A percentile compares a stretch with the other conserved stretches of the same genome.
These are phyloP conservation scores for Pterostichus madidus DNA, from an alignment of 2,888 invertebrate genomes.

Conservation along the genomic window DNA sequence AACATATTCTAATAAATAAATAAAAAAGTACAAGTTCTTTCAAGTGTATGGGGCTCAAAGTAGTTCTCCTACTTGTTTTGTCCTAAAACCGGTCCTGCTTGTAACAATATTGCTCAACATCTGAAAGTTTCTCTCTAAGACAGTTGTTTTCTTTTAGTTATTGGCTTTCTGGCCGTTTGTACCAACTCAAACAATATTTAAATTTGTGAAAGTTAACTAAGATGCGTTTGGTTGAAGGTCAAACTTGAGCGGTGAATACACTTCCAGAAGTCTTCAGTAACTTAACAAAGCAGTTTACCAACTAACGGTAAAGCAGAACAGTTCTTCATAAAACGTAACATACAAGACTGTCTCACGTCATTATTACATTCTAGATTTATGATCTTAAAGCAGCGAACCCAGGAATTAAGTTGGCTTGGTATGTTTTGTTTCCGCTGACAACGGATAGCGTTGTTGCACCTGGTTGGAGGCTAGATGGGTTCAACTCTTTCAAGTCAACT, in stretches of 20 bases:
- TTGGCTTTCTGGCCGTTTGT: background rate
- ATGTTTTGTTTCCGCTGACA: constrained; percentile 34
- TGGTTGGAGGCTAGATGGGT: constrained; percentile 31
- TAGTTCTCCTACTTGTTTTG: too few relatives aligned
- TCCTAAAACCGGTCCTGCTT: too few relatives aligned
- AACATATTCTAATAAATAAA: too few relatives aligned
- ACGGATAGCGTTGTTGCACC: constrained; percentile 24
- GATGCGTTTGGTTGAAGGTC: constrained; percentile 31
- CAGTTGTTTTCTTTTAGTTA: too few relatives aligned
- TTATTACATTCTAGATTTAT: constrained; percentile 29
- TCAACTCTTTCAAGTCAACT: constrained; percentile 7
- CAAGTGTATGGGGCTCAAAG: too few relatives aligned
- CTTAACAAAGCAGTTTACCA: constrained; percentile 43
- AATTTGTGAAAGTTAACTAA: constrained; percentile 51
- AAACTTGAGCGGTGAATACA: constrained; percentile 44
- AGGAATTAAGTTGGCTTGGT: constrained; percentile 15
- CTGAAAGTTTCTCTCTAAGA: too few relatives aligned
- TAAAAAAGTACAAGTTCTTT: too few relatives aligned
- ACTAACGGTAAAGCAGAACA: constrained; percentile 19
- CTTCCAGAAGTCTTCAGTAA: constrained; percentile 30
- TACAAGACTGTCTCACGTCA: constrained; percentile 27
- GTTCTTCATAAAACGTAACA: constrained; percentile 42
- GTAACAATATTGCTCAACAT: too few relatives aligned
- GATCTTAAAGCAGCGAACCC: constrained; percentile 32
- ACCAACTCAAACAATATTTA: constrained; percentile 11